Evolutionary conservation across 1,140 invertebrate genomes (phyloP).

Genomic region (Leptinotarsa undecemlineata): DNA sequence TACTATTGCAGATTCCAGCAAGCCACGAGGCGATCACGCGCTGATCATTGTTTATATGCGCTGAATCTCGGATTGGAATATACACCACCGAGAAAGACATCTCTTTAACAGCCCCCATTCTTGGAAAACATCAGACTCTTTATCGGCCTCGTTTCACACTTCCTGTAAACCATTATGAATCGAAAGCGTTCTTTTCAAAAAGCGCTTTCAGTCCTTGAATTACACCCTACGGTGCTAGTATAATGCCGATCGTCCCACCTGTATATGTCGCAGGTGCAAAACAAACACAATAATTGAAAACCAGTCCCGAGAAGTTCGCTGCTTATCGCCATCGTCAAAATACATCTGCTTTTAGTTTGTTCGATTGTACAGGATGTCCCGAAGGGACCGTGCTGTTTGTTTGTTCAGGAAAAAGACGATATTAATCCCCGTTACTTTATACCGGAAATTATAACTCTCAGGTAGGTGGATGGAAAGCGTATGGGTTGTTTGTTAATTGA

Average conservation of each 20-base stretch:
- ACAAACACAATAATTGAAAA: conserved; percentile 15
- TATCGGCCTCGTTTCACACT: conserved; percentile 8
- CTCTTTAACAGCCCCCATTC: neutral
- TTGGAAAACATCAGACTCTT: neutral
- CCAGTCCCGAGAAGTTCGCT: conserved; percentile 4
- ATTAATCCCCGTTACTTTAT: no score
- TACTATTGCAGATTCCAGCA: no score
- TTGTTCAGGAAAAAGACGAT: no score
- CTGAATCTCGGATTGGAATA: no score
- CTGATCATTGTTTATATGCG: no score
- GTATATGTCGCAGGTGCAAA: conserved; percentile 20
- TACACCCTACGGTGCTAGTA: conserved; percentile 7
- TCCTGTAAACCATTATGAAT: conserved; percentile 7
- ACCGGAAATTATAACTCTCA: no score
- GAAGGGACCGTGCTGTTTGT: no score
- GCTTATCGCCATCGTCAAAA: conserved; percentile 9
- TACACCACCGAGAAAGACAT: no score
- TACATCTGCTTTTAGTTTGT: conserved; percentile 1
- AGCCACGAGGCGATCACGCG: no score
- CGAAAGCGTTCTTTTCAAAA: conserved; percentile 12
- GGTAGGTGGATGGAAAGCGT: no score
- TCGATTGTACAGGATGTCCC: conserved; percentile 7
- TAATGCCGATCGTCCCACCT: conserved; percentile 1
- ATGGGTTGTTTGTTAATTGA: no score
- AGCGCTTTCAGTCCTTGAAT: conserved; percentile 1